A percentile compares a stretch with the other conserved stretches of the same genome.
Evolutionary conservation across 2,888 invertebrate species (phyloP).

Genomic region (Microdon myrmicae): DNA sequence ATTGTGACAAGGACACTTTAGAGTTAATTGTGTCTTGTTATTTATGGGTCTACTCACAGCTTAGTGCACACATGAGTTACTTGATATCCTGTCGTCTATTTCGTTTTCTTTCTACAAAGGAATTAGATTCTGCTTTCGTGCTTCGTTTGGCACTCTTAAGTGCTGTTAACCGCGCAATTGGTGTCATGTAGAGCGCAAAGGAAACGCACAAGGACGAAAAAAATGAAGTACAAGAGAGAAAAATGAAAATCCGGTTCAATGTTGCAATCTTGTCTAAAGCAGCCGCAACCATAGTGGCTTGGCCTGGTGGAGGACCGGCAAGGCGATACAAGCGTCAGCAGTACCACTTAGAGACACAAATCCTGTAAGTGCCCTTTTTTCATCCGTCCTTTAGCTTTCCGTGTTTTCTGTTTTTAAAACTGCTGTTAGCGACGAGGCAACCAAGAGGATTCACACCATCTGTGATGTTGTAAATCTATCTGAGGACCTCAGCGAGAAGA

Average conservation of each 20-base stretch:
- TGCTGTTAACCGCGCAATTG: slow-evolving; percentile 40
- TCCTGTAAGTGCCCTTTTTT: slow-evolving; percentile 40
- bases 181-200: slow-evolving; percentile 35
- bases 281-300: no score
- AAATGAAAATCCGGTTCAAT: slow-evolving; percentile 19
- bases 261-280: slow-evolving; percentile 32
- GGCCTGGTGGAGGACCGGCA: no score
- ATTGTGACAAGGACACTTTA: slow-evolving; percentile 38
- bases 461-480: slow-evolving; percentile 44
- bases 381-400: slow-evolving; percentile 18
- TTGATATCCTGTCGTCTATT: slow-evolving; percentile 4
- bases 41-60: not conserved
- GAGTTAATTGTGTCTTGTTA: slow-evolving; percentile 42
- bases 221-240: not conserved
- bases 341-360: slow-evolving; percentile 41
- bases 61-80: not conserved
- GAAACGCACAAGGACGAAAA: slow-evolving; percentile 37
- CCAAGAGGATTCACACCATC: slow-evolving; percentile 45
- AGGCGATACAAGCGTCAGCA: slow-evolving; percentile 5
- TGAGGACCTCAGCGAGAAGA: slow-evolving; percentile 22
- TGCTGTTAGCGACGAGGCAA: slow-evolving; percentile 9
- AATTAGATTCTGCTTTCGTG: slow-evolving; percentile 25
- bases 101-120: not conserved
- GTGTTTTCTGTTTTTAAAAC: slow-evolving; percentile 1
- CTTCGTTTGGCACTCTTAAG: slow-evolving; percentile 41